Percentiles rank a stretch among this genome's conserved stretches.
These are phyloP conservation scores for Microtus pennsylvanicus DNA, from an alignment of 2,113 vertebrate species.

Conservation along the genomic window DNA sequence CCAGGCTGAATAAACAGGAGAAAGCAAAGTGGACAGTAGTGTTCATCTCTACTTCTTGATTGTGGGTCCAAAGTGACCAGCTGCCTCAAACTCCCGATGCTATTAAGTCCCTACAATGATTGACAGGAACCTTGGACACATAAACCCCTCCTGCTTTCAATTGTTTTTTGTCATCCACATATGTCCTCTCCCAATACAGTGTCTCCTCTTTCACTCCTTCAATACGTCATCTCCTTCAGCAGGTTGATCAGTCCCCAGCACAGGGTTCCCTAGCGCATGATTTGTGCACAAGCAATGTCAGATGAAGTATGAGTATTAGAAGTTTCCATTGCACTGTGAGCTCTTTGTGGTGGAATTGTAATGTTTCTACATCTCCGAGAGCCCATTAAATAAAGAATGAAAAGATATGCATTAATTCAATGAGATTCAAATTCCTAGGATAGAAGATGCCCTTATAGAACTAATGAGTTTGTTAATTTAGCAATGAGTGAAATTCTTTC, in stretches of 20 bases:
- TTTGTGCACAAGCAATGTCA: not conserved
- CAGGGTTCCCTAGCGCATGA: rapidly evolving
- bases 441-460: not conserved
- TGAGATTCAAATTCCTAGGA: not conserved
- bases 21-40: not conserved
- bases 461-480: not conserved
- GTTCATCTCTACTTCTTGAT: not conserved
- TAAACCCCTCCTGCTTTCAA: not conserved
- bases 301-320: not conserved
- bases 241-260: not conserved
- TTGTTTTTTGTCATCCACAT: not conserved
- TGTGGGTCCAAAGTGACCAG: not conserved
- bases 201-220: not conserved
- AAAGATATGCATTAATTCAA: not conserved
- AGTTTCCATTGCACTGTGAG: not conserved
- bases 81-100: not conserved
- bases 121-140: no score
- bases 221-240: not conserved
- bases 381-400: not conserved
- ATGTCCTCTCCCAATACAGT: not conserved
- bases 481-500: not conserved
- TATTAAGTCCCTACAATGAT: not conserved
- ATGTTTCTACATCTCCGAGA: not conserved
- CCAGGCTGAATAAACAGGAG: no score
- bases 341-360: not conserved